Percentiles rank a stretch among this genome's conserved stretches.
Conservation (phyloP, 2,888 invertebrate genomes). For the Netelia virgata region DNA sequence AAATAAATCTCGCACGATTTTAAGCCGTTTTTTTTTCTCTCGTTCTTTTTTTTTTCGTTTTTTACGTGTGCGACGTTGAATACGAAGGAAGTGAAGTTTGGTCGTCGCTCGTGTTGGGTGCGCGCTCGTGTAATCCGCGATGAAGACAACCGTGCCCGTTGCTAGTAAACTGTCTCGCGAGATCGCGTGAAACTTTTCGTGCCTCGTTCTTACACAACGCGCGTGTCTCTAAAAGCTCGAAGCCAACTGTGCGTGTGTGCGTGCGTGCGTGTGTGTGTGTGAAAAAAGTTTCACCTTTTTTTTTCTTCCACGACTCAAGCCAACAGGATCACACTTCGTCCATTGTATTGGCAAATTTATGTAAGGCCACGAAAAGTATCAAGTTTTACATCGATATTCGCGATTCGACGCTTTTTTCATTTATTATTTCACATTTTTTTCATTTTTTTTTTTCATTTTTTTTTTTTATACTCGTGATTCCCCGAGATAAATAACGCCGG, state of each 20-base stretch:
- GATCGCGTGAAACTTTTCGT: conserved; percentile 7
- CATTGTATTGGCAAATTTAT: no score
- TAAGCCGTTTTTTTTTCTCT: neutral
- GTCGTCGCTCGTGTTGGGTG: conserved; percentile 2
- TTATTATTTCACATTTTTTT: no score
- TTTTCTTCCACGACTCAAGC: neutral
- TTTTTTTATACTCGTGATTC: neutral
- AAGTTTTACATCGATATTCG: neutral
- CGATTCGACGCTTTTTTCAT: neutral
- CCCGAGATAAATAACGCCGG: neutral
- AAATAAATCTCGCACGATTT: conserved; percentile 2
- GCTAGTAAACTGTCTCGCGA: neutral
- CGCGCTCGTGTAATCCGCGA: conserved; percentile 9
- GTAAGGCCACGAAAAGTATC: no score
- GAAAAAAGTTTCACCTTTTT: conserved; percentile 12
- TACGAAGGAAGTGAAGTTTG: conserved; percentile 26
- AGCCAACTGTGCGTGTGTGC: conserved; percentile 2
- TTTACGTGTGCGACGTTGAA: no score
- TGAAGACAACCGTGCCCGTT: neutral
- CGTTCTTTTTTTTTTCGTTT: no score
- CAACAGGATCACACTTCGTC: neutral
- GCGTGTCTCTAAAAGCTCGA: conserved; percentile 7
- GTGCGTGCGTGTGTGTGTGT: neutral
- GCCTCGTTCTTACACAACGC: neutral
- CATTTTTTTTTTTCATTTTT: neutral